phyloP scores from a whole-genome alignment of 1,140 invertebrate species.

The Calosoma granatense region DNA sequence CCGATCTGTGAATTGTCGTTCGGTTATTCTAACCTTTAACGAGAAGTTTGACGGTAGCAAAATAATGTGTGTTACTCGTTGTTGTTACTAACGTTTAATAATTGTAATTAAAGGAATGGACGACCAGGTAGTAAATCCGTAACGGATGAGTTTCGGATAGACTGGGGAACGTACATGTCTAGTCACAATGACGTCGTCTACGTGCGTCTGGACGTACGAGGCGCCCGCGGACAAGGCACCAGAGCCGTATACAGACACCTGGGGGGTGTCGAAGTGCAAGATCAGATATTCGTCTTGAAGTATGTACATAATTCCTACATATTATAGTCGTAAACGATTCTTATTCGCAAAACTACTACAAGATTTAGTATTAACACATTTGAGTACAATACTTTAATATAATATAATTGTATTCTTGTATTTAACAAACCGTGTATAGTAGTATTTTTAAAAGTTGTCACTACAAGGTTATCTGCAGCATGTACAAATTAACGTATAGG shows the following conservation, averaged over 20 bases:
- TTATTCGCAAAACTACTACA: not conserved
- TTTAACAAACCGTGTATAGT: no score
- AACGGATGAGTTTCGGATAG: slow-evolving; percentile 72
- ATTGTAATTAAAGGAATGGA: slow-evolving; percentile 59
- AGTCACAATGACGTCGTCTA: slow-evolving; percentile 85
- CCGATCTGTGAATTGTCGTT: no score
- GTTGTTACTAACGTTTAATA: not conserved
- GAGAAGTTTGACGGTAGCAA: not conserved
- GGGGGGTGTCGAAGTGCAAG: slow-evolving; percentile 77
- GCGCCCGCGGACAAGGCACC: slow-evolving; percentile 71
- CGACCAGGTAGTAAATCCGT: slow-evolving; percentile 81
- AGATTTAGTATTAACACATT: no score
- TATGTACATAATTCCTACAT: slow-evolving; percentile 29
- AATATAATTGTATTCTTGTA: no score
- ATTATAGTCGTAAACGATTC: not conserved
- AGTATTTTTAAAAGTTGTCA: no score
- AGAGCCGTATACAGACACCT: slow-evolving; percentile 66
- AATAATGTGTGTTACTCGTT: not conserved
- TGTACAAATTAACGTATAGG: not conserved
- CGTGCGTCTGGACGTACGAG: slow-evolving; percentile 77
- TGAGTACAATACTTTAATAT: no score
- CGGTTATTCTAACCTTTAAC: no score
- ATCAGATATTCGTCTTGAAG: slow-evolving; percentile 75
- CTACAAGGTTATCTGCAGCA: not conserved
- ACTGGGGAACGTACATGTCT: slow-evolving; percentile 90